Evolutionary conservation across 1,140 invertebrate species (phyloP), one percentile per base, ranked within the genome.

Genomic region (Brachionus manjavacas): DNA sequence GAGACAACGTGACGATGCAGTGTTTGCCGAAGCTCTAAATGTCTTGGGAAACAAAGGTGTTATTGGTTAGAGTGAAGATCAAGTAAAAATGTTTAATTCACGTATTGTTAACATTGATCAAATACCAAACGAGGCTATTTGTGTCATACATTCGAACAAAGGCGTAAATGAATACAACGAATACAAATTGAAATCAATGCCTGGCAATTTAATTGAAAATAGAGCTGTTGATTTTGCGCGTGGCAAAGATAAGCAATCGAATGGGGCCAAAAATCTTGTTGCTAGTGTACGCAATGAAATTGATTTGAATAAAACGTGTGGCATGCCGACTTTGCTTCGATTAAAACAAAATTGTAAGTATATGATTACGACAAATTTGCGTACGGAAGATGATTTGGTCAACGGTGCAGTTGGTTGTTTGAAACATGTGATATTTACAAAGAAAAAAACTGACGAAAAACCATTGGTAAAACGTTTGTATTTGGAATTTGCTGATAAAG

Each of bases 31-130:
- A 72, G 68, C 72, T 11, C 28, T 76, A 7, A 76, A 46, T 76
- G 20, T 6, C 7, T 8, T 76, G 3, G 72, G 39, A 4, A 49
- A 43, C 23, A 16, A 8, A 23, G 72, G 16, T 43, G 25, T 76
- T 14, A 35, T 35, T 35, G 68, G 28, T 7, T 72, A 41, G 14
- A n/a, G n/a, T n/a, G n/a, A n/a, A n/a, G n/a, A n/a, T n/a, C n/a
- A n/a, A n/a, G n/a, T n/a, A n/a, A n/a, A 72, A 39, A 39, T 72
- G 35, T 72, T 72, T 16, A 72, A 72, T 72, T 72, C 68, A 68
- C 23, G 64, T 14, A 68, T 68, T 68, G 64, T 68, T 23, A 31
- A 1, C 4, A 31, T 68, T 12, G 64, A 68, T 28, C 64, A 68
- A 31, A 68, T 68, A 68, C 64, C 64, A 35, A 8, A 12, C 7